phyloP scores from a whole-genome alignment of 2,888 invertebrate genomes.

The Tetranychus piercei region DNA sequence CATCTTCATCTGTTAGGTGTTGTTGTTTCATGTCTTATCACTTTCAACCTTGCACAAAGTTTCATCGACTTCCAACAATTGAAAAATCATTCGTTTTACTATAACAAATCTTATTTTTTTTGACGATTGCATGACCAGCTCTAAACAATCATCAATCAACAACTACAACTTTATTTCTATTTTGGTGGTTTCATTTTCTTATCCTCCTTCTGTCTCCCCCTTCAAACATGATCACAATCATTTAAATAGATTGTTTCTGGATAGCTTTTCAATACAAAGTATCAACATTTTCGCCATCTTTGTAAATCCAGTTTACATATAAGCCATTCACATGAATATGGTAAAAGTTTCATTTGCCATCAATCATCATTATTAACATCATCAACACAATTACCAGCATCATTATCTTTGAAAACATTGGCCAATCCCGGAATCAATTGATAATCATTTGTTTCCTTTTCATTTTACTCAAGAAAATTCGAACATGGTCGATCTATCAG shows the following conservation, averaged over 20 bases:
- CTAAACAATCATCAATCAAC: not conserved
- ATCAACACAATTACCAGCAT: not conserved
- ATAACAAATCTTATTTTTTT: not conserved
- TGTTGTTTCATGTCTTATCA: not conserved
- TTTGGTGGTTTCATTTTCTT: not conserved
- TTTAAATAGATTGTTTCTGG: not conserved
- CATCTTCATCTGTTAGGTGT: not conserved
- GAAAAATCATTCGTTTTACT: not conserved
- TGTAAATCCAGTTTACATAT: not conserved
- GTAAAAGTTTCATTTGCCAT: not conserved
- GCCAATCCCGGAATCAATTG: not conserved
- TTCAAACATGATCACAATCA: not conserved
- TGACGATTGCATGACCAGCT: not conserved
- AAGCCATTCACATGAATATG: not conserved
- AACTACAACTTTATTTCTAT: not conserved
- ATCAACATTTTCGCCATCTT: not conserved
- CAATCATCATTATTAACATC: not conserved
- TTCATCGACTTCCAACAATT: not conserved
- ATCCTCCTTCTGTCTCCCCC: not conserved
- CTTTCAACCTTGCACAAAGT: too few species aligned
- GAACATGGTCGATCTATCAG: not conserved
- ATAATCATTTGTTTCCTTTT: not conserved
- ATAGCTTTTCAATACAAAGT: not conserved
- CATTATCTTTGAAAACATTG: not conserved
- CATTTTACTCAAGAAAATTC: not conserved